Evolutionary conservation across 2,888 invertebrate genomes (phyloP).

Genomic region (Vanessa cardui): DNA sequence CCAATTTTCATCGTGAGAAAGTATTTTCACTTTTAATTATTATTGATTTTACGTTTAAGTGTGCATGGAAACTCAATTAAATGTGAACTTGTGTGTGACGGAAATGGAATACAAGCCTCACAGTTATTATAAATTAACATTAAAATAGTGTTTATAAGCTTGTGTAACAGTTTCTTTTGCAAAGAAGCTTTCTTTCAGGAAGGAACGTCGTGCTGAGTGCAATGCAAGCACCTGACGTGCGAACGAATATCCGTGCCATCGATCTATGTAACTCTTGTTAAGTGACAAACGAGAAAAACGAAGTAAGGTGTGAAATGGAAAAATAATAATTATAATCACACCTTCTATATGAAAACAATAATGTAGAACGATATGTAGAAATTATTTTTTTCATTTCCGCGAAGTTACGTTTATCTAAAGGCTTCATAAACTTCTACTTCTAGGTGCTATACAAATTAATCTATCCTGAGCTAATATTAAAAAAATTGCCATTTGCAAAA

Average conservation of each 20-base stretch:
- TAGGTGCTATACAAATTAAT: not conserved
- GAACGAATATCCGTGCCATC: conserved; percentile 3
- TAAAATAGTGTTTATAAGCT: not conserved
- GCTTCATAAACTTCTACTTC: no score
- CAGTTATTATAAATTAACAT: not conserved
- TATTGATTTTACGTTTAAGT: no score
- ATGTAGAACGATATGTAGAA: no score
- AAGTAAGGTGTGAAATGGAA: not conserved
- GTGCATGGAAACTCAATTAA: not conserved
- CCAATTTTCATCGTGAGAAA: no score
- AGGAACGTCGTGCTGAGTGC: conserved; percentile 6
- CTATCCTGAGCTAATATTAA: not conserved
- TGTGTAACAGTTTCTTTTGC: not conserved
- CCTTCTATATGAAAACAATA: no score
- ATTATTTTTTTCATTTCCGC: no score
- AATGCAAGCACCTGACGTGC: conserved; percentile 11
- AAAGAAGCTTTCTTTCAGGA: conserved; percentile 4
- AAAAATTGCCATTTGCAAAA: no score
- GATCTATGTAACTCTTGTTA: conserved; percentile 5
- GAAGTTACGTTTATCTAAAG: no score
- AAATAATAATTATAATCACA: not conserved
- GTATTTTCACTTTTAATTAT: no score
- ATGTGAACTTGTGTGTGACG: not conserved
- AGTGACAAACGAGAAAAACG: not conserved
- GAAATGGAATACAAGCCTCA: not conserved